phyloP scores from a whole-genome alignment of 2,888 invertebrate species.

The Heliconius erato region DNA sequence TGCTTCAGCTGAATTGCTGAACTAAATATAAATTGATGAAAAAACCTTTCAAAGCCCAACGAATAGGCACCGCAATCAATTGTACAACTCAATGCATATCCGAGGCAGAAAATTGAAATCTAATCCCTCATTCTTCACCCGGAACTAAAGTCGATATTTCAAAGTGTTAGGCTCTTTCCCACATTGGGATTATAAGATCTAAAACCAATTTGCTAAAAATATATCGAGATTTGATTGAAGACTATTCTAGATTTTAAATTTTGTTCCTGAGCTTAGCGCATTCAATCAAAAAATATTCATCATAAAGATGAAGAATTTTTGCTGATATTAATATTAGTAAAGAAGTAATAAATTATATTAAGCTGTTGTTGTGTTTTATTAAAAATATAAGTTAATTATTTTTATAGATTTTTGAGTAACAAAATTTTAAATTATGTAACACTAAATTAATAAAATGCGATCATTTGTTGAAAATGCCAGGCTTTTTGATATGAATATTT shows the following conservation, averaged over 20 bases:
- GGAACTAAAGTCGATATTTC: constrained; percentile 30
- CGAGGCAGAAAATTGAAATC: constrained; percentile 46
- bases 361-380: not conserved
- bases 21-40: constrained; percentile 9
- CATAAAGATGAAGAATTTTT: no score
- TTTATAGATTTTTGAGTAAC: no score
- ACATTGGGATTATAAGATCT: constrained; percentile 14
- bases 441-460: no score
- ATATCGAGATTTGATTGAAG: not conserved
- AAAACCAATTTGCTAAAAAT: not conserved
- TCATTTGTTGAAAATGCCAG: no score
- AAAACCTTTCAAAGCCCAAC: constrained; percentile 25
- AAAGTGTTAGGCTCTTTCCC: constrained; percentile 6
- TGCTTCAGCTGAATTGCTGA: not conserved
- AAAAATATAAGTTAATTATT: not conserved
- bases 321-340: no score
- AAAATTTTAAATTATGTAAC: no score
- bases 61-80: constrained; percentile 32
- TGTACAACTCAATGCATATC: constrained; percentile 39
- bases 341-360: no score
- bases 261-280: no score
- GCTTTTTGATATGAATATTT: no score
- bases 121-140: constrained; percentile 48
- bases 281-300: no score
- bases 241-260: not conserved